Evolutionary conservation across 2,888 invertebrate genomes (phyloP), one percentile per base, ranked within the genome.

Genomic region (Sthenelais limicola): DNA sequence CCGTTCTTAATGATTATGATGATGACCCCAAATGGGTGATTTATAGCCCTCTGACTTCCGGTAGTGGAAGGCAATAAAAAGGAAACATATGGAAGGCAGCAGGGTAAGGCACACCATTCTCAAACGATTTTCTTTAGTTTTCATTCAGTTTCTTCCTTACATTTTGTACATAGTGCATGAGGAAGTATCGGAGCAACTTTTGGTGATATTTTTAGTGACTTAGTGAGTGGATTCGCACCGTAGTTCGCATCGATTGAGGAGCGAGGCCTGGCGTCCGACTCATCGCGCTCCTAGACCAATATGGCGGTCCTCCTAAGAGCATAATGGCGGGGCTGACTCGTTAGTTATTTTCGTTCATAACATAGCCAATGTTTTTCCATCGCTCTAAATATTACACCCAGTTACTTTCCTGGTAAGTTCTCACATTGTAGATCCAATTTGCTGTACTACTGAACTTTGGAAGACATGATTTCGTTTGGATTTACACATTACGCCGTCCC

Each of bases 11-110:
- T 62, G 62, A 62, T 62, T 62, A 62, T 62, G 62, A 62, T 62
- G 62, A 62, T 62, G 62, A 62, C 62, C 62, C 62, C 38, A 62
- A 62, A 62, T 62, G 62, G 62, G 62, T 62, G 62, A 62, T 62
- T 62, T 62, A 62, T 62, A 62, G 62, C 62, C 38, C 38, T 24
- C 62, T 62, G 62, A 62, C 62, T 62, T 62, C 62, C 62, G 62
- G 62, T 62, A 62, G 62, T 38, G n/a, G 38, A 62, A 38, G 62
- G 62, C 62, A 62, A 62, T 62, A 62, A 62, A 62, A 62, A 62
- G 62, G 62, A 12, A 35, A 38, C 35, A 35, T 38, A 38, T 38
- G 62, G 56, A 43, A 7, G 43, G 62, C 62, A 62, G 62, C 33
- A 62, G 38, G 62, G 62, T 62, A 62, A 62, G 62, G 38, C 35